Conservation (phyloP, 2,888 invertebrate species). For the Imbricaverruca yamaguchii region DNA sequence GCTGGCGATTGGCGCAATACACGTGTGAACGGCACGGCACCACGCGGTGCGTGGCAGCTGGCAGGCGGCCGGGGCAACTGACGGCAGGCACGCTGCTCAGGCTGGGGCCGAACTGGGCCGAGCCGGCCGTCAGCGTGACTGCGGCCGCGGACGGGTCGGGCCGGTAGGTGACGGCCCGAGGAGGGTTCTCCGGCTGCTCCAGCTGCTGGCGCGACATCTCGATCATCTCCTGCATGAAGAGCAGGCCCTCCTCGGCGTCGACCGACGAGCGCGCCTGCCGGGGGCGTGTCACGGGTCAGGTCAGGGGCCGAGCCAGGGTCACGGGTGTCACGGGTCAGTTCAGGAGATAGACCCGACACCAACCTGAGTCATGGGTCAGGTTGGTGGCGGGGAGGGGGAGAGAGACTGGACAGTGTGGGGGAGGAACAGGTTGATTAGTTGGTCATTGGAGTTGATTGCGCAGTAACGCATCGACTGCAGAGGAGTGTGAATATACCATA, state of each 20-base stretch:
- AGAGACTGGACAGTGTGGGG: too few relatives aligned
- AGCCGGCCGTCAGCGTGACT: conserved; percentile 60
- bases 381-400: too few relatives aligned
- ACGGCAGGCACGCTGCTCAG: conserved; percentile 46
- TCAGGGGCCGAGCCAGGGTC: neutral
- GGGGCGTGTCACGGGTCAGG: neutral
- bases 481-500: too few relatives aligned
- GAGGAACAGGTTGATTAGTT: too few relatives aligned
- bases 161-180: conserved; percentile 49
- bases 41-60: too few relatives aligned
- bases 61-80: too few relatives aligned
- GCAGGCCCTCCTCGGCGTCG: conserved; percentile 83
- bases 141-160: conserved; percentile 29
- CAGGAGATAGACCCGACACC: too few relatives aligned
- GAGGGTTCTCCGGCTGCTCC: conserved; percentile 50
- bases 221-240: conserved; percentile 96
- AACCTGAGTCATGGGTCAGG: too few relatives aligned
- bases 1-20: too few relatives aligned
- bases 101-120: conserved; percentile 82
- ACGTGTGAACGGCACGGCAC: too few relatives aligned
- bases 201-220: conserved; percentile 73
- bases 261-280: conserved; percentile 70
- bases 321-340: neutral
- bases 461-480: too few relatives aligned
- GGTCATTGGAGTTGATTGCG: too few relatives aligned